A percentile compares a stretch with the other conserved stretches of the same genome.
Evolutionary conservation across 2,797 vertebrate genomes (phyloP).

Genomic region (Cephalopachus bancanus): DNA sequence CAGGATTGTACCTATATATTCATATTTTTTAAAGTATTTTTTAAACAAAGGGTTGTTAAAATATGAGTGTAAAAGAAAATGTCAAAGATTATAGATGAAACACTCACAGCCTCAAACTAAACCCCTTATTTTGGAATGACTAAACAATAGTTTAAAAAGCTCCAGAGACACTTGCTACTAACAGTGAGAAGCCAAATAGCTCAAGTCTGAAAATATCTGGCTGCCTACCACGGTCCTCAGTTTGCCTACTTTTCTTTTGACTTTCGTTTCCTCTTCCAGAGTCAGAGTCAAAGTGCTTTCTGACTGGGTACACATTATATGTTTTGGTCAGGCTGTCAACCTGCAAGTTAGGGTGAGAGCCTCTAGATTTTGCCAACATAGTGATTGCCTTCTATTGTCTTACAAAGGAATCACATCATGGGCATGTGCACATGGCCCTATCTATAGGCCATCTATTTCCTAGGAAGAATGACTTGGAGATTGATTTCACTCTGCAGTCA

Average conservation of each 20-base stretch:
- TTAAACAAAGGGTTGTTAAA: not conserved
- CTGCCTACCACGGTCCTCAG: not conserved
- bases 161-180: not conserved
- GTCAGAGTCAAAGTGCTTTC: not conserved
- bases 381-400: not conserved
- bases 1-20: not conserved
- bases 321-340: not conserved
- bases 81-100: not conserved
- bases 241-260: not conserved
- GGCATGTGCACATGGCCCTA: accelerated
- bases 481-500: not conserved
- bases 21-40: not conserved
- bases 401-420: not conserved
- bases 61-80: conserved; percentile 1
- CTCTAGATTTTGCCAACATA: not conserved
- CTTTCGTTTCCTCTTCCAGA: not conserved
- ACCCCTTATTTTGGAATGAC: not conserved
- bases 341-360: not conserved
- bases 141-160: not conserved
- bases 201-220: not conserved
- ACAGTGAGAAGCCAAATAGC: not conserved
- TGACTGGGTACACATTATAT: not conserved
- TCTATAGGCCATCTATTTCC: not conserved
- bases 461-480: not conserved
- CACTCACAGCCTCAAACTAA: not conserved